phyloP scores from a whole-genome alignment of 2,888 invertebrate genomes.

The Xiphydria camelus region DNA sequence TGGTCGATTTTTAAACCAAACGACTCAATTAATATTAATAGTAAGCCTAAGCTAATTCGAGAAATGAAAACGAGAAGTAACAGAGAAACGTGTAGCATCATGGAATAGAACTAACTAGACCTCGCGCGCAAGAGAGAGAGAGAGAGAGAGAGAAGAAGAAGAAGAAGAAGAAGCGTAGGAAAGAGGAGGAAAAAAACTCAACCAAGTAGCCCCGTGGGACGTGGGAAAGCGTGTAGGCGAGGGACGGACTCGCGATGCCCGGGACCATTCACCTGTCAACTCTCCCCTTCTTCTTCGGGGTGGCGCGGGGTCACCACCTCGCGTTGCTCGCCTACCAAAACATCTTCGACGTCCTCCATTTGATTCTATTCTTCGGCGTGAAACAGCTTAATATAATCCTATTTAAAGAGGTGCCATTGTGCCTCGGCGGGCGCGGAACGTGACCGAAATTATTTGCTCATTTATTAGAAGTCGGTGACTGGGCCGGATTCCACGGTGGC shows the following conservation, averaged over 20 bases:
- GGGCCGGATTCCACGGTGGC: conserved; percentile 17
- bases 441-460: conserved; percentile 57
- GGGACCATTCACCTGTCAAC: conserved; percentile 55
- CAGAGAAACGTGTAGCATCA: too few species aligned
- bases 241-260: conserved; percentile 16
- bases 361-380: conserved; percentile 53
- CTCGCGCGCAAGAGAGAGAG: too few species aligned
- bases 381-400: conserved; percentile 58
- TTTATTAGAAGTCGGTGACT: conserved; percentile 48
- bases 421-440: conserved; percentile 43
- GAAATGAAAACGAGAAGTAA: too few species aligned
- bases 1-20: too few species aligned
- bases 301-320: conserved; percentile 18
- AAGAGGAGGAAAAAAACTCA: conserved; percentile 1
- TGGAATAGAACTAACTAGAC: too few species aligned
- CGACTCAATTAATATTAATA: too few species aligned
- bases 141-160: too few species aligned
- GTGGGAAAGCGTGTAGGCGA: conserved; percentile 32
- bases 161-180: too few species aligned
- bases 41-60: too few species aligned
- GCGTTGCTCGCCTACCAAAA: conserved; percentile 53
- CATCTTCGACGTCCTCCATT: conserved; percentile 52
- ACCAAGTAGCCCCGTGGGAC: conserved; percentile 28
- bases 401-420: conserved; percentile 50
- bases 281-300: conserved; percentile 17